Conservation (phyloP, 2,113 vertebrate species). For the Cynopterus brachyotis region DNA sequence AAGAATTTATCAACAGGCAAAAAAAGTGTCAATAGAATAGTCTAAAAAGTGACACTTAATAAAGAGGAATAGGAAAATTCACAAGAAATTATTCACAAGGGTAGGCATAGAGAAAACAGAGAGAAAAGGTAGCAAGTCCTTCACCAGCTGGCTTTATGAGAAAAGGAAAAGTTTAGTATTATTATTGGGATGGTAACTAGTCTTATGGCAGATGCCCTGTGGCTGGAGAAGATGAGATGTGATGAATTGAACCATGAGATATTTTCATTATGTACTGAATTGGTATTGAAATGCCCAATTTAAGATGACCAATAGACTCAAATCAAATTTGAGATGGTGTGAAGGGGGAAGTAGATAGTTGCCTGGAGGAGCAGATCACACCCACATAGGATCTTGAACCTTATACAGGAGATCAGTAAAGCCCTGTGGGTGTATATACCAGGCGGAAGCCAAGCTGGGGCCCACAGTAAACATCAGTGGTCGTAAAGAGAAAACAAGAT, state of each 20-base stretch:
- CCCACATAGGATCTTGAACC: background rate
- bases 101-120: background rate
- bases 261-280: background rate
- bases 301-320: background rate
- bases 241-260: background rate
- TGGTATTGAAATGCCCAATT: background rate
- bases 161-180: background rate
- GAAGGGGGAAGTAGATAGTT: background rate
- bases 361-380: background rate
- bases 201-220: background rate
- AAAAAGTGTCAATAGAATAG: background rate
- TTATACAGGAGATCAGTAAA: background rate
- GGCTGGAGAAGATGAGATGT: background rate
- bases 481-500: conserved; percentile 39
- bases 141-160: background rate
- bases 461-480: conserved; percentile 7
- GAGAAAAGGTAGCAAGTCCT: background rate
- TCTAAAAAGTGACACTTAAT: background rate
- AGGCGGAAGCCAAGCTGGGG: background rate
- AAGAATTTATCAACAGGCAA: background rate
- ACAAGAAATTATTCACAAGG: background rate
- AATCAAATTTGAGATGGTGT: background rate
- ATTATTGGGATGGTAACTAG: background rate
- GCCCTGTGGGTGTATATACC: background rate
- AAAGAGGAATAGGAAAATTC: background rate